Conservation (phyloP, 2,797 vertebrate genomes). For the Crenichthys baileyi region DNA sequence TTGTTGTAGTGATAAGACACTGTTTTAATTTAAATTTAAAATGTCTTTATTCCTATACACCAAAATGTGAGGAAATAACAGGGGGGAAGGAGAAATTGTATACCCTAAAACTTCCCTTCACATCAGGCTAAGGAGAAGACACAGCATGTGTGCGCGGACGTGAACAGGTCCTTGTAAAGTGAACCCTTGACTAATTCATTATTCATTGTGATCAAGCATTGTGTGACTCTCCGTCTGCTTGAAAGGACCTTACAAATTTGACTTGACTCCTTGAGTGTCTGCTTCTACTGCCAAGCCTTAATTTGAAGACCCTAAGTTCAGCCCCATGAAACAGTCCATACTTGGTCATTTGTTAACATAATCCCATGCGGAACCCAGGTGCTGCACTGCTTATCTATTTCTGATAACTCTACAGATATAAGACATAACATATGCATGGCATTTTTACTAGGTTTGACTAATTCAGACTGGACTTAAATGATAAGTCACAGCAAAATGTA, state of each 20-base stretch:
- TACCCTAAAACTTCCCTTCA: constrained; percentile 24
- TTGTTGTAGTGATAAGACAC: background rate
- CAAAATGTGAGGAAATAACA: constrained; percentile 16
- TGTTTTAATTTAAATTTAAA: background rate
- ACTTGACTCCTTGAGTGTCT: constrained; percentile 59
- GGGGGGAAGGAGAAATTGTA: constrained; percentile 16
- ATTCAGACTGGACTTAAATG: constrained; percentile 6
- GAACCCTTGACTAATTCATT: constrained; percentile 77
- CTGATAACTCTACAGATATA: constrained; percentile 72
- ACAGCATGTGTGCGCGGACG: constrained; percentile 57
- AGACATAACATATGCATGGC: background rate
- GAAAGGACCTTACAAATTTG: constrained; percentile 68
- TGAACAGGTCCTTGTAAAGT: constrained; percentile 80
- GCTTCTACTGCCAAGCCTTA: constrained; percentile 79
- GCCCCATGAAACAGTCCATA: constrained; percentile 77
- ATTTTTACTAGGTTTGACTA: background rate
- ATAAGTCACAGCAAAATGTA: constrained; percentile 12
- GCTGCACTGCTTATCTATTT: constrained; percentile 84
- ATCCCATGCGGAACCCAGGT: constrained; percentile 83
- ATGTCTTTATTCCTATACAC: background rate
- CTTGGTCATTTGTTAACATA: constrained; percentile 86
- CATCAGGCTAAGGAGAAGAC: constrained; percentile 65
- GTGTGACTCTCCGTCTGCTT: constrained; percentile 72
- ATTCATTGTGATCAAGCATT: constrained; percentile 78
- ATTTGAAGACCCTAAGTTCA: constrained; percentile 84